phyloP scores from a whole-genome alignment of 1,140 invertebrate species.

The Leptinotarsa lineolata region DNA sequence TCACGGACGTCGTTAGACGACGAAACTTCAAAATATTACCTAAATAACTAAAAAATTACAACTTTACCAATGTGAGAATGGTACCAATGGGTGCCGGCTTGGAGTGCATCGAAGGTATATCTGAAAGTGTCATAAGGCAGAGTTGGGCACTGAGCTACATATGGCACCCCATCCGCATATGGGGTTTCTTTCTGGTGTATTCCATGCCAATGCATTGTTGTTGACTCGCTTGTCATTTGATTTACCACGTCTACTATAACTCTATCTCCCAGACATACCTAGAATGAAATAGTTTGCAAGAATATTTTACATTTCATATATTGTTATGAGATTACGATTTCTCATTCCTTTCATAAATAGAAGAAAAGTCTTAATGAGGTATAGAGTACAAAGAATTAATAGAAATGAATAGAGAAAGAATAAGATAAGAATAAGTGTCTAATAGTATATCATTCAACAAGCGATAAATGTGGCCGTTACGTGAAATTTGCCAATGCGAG shows the following conservation, averaged over 20 bases:
- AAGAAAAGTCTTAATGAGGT: too few species aligned
- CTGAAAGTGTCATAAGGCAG: slow-evolving; percentile 78
- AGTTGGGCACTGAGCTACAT: slow-evolving; percentile 89
- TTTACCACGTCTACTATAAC: slow-evolving; percentile 82
- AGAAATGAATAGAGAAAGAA: too few species aligned
- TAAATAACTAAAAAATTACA: background rate
- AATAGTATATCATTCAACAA: too few species aligned
- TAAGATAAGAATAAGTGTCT: too few species aligned
- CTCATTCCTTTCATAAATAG: too few species aligned
- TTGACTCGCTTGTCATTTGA: slow-evolving; percentile 74
- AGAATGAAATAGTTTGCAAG: background rate
- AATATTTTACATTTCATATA: too few species aligned
- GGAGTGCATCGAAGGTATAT: slow-evolving; percentile 74
- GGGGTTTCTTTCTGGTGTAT: slow-evolving; percentile 79
- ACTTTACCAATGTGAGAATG: slow-evolving; percentile 77
- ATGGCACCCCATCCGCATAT: slow-evolving; percentile 90
- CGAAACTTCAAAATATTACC: too few species aligned
- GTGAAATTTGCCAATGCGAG: too few species aligned
- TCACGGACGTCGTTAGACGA: too few species aligned
- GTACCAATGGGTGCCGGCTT: slow-evolving; percentile 88
- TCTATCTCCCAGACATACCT: slow-evolving; percentile 52
- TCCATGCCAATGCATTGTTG: slow-evolving; percentile 89
- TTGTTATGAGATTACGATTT: too few species aligned
- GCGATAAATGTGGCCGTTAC: too few species aligned
- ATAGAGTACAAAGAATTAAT: too few species aligned